These are phyloP conservation scores for Proterorhinus semilunaris DNA, from an alignment of 2,113 vertebrate species.

Conservation along the genomic window DNA sequence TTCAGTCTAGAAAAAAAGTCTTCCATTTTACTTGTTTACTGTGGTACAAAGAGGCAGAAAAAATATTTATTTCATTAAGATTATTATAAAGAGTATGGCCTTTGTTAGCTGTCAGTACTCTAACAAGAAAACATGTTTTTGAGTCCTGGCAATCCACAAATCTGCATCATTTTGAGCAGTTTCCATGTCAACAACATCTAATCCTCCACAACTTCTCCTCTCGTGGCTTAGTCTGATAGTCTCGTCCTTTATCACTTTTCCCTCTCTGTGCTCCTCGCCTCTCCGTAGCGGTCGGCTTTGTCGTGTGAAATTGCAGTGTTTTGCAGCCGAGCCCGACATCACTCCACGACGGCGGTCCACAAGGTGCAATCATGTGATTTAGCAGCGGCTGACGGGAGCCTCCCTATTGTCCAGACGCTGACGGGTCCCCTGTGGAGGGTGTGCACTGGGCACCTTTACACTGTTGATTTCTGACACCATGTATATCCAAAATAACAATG, in stretches of 20 bases:
- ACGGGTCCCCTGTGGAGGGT: constrained; percentile 38
- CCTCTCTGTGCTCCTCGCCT: not conserved
- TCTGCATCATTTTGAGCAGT: not conserved
- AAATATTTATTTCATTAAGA: no score
- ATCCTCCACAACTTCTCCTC: not conserved
- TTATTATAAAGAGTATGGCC: no score
- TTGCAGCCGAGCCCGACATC: constrained; percentile 35
- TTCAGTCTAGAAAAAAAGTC: no score
- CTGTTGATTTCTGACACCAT: constrained; percentile 40
- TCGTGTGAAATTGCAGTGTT: constrained; percentile 33
- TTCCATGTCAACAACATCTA: not conserved
- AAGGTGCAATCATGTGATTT: constrained; percentile 57
- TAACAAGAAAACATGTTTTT: not conserved
- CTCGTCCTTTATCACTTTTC: constrained; percentile 3
- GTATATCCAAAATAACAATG: constrained; percentile 16
- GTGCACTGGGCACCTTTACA: constrained; percentile 13
- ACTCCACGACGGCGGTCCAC: constrained; percentile 48
- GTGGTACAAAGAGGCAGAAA: no score
- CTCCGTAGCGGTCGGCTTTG: not conserved
- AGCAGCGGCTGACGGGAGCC: constrained; percentile 39
- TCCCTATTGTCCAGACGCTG: constrained; percentile 34
- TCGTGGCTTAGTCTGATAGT: not conserved
- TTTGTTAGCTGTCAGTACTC: not conserved
- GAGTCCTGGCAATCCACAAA: not conserved
- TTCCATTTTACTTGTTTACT: no score